These are phyloP conservation scores for Phenacoccus solenopsis DNA, from an alignment of 1,140 invertebrate genomes.

Conservation along the genomic window DNA sequence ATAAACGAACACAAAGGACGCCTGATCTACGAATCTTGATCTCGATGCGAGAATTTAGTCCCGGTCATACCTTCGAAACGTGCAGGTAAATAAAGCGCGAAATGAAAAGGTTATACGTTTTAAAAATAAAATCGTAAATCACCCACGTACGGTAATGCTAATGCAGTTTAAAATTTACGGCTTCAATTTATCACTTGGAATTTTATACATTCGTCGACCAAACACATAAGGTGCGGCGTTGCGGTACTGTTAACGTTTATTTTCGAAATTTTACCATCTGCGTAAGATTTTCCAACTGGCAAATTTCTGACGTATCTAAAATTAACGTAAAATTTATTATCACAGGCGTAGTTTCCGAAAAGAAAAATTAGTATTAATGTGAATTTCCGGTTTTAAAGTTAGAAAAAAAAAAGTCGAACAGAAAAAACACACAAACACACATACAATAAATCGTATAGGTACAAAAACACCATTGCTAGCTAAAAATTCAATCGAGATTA, in stretches of 20 bases:
- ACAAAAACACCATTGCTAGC: neutral
- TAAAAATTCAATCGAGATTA: neutral
- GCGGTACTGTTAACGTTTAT: neutral
- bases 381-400: neutral
- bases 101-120: neutral
- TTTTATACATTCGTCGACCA: neutral
- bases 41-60: neutral
- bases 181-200: neutral
- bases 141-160: neutral
- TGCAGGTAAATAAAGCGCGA: neutral
- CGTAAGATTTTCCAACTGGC: neutral
- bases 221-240: neutral
- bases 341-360: neutral
- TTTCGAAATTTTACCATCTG: neutral
- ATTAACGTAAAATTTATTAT: slow-evolving; percentile 4
- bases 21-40: too few species aligned
- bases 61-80: neutral
- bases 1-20: too few species aligned
- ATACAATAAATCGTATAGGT: too few species aligned
- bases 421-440: neutral
- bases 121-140: neutral
- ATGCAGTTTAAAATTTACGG: neutral
- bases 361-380: slow-evolving; percentile 3
- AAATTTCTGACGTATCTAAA: neutral
- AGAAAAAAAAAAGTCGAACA: neutral